Base-by-base conservation (phyloP, 2,797 vertebrate species). In the Distichodus sexfasciatus region DNA sequence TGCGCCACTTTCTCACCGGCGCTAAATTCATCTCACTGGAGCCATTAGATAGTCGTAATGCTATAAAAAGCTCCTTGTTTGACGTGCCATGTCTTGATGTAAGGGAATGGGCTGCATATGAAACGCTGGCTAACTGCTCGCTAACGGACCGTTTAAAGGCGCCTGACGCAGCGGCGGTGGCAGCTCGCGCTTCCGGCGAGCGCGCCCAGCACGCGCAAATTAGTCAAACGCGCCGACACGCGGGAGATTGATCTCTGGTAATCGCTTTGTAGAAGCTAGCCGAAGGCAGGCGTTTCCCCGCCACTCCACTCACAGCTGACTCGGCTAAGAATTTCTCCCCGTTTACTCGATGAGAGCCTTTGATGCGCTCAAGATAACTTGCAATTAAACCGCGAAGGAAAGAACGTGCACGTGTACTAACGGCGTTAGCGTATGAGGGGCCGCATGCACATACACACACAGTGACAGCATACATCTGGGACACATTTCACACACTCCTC, bases 401-500 rank as follows among this genome's bases (percentile, higher is more conserved):
- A 4, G 33, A 53, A 41, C 66, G 33, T 54, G 36, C 10, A 26
- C 3, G n/a, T 8, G 23, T 60, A 41, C 72, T 71, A 68, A 40
- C 15, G 50, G 21, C 35, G 40, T 55, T 46, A 55, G 57, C 28
- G 15, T 48, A 23, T 41, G 57, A 46, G 53, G 14, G 31, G 28
- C 57, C 38, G 35, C 38, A 14, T 70, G 66, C 43, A 50, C 26
- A 9, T 43, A 26, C 38, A n/a, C 67, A 33, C 21, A 33, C 66
- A 61, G 28, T 64, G 61, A 65, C 53, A 58, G 59, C 43, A 19
- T 72, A 66, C 78, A 79, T 79, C 75, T 79, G 78, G 69, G 63
- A 69, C 29, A 24, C 38, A 79, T 79, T 79, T 65, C 66, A 71
- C 66, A 63, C 55, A 61, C 50, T 68, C 59, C 64, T 57, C 73